Percentiles rank a stretch among this genome's conserved stretches.
Conservation (phyloP, 1,140 invertebrate genomes). For the Aplysia californica region DNA sequence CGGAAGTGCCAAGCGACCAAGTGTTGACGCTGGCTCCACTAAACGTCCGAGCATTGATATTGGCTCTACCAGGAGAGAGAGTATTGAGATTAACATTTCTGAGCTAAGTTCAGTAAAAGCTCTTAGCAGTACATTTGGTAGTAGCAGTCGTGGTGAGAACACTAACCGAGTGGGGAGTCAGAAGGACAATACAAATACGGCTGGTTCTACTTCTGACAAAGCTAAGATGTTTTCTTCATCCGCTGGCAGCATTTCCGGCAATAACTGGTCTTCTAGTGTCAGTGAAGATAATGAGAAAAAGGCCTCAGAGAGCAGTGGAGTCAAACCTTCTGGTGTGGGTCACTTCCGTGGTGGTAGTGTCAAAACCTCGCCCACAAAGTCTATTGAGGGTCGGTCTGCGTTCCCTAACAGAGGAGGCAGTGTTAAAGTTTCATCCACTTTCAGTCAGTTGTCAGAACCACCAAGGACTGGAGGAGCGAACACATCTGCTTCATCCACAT, state of each 20-base stretch:
- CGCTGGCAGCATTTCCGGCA: no score
- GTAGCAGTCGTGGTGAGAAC: no score
- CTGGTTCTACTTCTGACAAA: no score
- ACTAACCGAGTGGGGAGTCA: background rate
- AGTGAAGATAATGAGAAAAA: slow-evolving; percentile 3
- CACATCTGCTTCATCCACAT: background rate
- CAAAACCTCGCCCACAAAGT: slow-evolving; percentile 22
- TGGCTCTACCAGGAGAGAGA: no score
- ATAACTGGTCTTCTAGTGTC: no score
- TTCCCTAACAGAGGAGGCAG: slow-evolving; percentile 1
- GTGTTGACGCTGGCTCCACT: background rate
- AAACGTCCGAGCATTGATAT: no score
- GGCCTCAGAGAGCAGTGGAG: background rate
- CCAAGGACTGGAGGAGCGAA: background rate
- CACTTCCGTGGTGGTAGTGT: slow-evolving; percentile 13
- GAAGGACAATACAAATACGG: background rate
- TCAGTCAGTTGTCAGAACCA: background rate
- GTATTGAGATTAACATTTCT: background rate
- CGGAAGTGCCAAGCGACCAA: background rate
- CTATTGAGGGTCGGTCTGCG: background rate
- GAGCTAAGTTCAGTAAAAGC: background rate
- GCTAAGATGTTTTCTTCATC: no score
- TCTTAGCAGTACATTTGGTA: background rate
- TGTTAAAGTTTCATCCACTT: slow-evolving; percentile 7
- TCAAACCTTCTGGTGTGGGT: background rate